Evolutionary conservation across 2,113 vertebrate species (phyloP).

Genomic region (Peromyscus maniculatus): DNA sequence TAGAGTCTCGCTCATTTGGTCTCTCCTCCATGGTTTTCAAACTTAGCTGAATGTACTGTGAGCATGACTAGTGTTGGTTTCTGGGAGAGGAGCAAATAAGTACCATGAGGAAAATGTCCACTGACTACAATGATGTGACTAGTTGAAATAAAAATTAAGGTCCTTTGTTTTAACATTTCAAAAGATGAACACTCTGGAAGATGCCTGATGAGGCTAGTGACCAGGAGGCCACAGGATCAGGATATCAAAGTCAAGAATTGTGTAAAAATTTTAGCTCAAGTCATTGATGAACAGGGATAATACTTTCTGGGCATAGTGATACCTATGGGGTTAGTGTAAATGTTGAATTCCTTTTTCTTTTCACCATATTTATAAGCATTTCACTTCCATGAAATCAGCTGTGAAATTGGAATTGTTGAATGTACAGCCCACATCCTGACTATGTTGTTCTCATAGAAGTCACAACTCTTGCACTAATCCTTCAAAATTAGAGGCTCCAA

Average conservation of each 20-base stretch:
- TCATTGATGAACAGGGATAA: background rate
- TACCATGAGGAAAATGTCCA: background rate
- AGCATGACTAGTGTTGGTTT: background rate
- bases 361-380: background rate
- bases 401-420: background rate
- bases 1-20: background rate
- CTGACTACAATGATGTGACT: background rate
- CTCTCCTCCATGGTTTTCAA: background rate
- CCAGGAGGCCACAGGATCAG: background rate
- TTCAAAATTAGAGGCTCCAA: background rate
- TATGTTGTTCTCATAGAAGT: background rate
- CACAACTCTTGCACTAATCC: background rate
- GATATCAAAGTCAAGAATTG: background rate
- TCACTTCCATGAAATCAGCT: background rate
- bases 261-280: background rate
- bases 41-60: background rate
- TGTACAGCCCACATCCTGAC: background rate
- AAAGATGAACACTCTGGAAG: background rate
- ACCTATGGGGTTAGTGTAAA: background rate
- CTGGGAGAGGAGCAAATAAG: background rate
- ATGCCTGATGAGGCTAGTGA: accelerated
- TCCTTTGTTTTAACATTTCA: background rate
- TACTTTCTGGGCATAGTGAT: background rate
- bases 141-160: background rate
- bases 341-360: background rate